Conservation (phyloP, 2,797 vertebrate species). For the Falco rusticolus region DNA sequence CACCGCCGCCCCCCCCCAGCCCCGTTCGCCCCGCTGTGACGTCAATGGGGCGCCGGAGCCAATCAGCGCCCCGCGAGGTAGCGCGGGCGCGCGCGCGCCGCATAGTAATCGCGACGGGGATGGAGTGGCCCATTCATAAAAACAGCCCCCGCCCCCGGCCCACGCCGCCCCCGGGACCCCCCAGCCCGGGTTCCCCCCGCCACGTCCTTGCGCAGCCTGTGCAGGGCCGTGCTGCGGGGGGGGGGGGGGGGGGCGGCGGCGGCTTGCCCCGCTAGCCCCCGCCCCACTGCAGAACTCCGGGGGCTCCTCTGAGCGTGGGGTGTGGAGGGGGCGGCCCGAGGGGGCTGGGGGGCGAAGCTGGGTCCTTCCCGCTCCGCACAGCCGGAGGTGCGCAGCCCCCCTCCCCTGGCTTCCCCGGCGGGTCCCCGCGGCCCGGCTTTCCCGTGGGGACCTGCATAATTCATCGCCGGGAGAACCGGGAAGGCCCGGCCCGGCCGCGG, state of each 20-base stretch:
- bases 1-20: constrained; percentile 18
- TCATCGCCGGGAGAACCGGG: background rate
- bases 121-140: constrained; percentile 77
- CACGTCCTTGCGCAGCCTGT: background rate
- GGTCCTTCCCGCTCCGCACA: too few relatives aligned
- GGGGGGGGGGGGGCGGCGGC: background rate
- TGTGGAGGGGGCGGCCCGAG: background rate
- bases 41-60: constrained; percentile 57
- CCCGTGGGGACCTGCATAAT: background rate
- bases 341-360: too few relatives aligned
- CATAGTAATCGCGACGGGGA: constrained; percentile 61
- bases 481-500: background rate
- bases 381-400: background rate
- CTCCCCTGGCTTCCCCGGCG: too few relatives aligned
- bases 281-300: background rate
- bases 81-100: constrained; percentile 43
- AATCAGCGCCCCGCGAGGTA: constrained; percentile 52
- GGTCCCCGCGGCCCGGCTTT: background rate
- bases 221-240: background rate
- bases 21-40: constrained; percentile 55
- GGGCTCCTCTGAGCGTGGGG: background rate
- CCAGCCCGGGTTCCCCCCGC: background rate
- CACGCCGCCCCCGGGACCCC: background rate
- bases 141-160: background rate
- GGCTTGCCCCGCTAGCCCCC: too few relatives aligned